A percentile compares a stretch with the other conserved stretches of the same genome.
Evolutionary conservation across 2,113 vertebrate species (phyloP).

Genomic region (Gadus chalcogrammus): DNA sequence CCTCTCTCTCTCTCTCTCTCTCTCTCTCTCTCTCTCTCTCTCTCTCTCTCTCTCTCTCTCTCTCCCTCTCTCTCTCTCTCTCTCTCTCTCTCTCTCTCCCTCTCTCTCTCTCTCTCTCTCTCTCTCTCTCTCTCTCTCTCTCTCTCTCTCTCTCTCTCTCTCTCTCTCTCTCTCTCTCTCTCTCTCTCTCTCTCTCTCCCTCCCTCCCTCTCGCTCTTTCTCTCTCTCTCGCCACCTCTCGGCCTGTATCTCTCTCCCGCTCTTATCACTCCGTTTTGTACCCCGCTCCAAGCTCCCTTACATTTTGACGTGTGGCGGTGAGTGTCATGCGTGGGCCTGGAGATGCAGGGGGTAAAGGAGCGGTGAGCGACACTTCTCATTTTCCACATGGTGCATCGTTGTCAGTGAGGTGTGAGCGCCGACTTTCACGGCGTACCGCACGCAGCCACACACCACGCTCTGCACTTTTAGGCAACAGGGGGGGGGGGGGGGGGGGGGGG

Average conservation of each 20-base stretch:
- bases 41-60: background rate
- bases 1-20: slow-evolving; percentile 2
- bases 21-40: slow-evolving; percentile 8
- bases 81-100: too few species aligned
- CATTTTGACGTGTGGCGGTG: too few species aligned
- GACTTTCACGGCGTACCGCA: slow-evolving; percentile 26
- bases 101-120: background rate
- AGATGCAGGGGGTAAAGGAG: slow-evolving; percentile 17
- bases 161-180: slow-evolving; percentile 5
- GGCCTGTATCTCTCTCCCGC: slow-evolving; percentile 7
- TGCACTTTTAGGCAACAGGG: too few species aligned
- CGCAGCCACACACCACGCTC: background rate
- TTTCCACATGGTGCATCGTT: slow-evolving; percentile 63
- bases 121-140: background rate
- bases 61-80: background rate
- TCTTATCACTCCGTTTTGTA: too few species aligned
- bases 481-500: too few species aligned
- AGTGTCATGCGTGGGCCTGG: slow-evolving; percentile 14
- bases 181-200: background rate
- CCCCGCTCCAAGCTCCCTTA: too few species aligned
- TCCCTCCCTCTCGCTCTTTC: too few species aligned
- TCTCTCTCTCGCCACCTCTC: slow-evolving; percentile 5
- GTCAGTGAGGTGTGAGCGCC: slow-evolving; percentile 37
- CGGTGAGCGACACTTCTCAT: slow-evolving; percentile 65
- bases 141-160: background rate